Percentiles rank a stretch among this genome's conserved stretches.
Evolutionary conservation across 2,797 vertebrate genomes (phyloP).

Genomic region (Esox masquinongy): DNA sequence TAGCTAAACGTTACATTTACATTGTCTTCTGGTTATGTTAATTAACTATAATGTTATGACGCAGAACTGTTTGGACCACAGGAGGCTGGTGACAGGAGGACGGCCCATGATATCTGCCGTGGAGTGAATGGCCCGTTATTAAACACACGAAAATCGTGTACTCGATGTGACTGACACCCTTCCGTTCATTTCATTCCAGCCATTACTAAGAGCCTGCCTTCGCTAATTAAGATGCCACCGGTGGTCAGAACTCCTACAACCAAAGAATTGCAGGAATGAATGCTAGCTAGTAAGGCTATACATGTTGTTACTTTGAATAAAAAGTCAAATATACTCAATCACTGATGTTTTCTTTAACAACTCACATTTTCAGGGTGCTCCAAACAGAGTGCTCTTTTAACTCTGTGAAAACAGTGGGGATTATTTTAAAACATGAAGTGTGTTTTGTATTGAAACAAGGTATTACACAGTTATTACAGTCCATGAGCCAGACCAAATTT

Average conservation of each 20-base stretch:
- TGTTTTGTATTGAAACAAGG: background rate
- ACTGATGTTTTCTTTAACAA: background rate
- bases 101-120: no score
- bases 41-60: background rate
- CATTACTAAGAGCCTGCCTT: no score
- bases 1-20: background rate
- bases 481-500: no score
- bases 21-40: background rate
- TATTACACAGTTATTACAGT: no score
- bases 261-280: background rate
- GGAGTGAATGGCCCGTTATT: no score
- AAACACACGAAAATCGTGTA: no score
- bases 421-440: background rate
- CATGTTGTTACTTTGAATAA: no score
- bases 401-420: slow-evolving; percentile 63
- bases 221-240: no score
- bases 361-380: slow-evolving; percentile 35
- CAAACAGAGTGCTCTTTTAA: slow-evolving; percentile 68
- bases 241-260: background rate
- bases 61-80: background rate
- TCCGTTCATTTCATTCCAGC: no score
- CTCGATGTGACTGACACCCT: no score
- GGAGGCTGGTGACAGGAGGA: no score
- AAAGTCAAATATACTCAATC: background rate
- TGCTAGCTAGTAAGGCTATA: background rate